Evolutionary conservation across 2,888 invertebrate genomes (phyloP).

Genomic region (Eledone cirrhosa): DNA sequence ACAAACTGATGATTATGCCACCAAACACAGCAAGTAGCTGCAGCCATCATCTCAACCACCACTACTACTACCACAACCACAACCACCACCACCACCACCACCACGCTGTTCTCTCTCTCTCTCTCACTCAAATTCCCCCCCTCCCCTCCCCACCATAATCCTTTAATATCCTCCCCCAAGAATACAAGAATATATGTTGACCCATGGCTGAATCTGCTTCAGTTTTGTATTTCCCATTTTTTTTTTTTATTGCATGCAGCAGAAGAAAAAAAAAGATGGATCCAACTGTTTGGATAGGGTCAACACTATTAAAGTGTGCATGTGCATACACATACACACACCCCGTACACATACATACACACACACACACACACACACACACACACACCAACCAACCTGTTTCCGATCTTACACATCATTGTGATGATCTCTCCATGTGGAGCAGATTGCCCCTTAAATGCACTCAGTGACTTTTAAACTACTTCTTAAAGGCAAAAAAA

Average conservation of each 20-base stretch:
- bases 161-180: background rate
- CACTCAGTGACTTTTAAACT: too few relatives aligned
- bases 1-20: conserved; percentile 1
- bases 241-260: too few relatives aligned
- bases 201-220: too few relatives aligned
- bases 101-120: background rate
- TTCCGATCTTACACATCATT: too few relatives aligned
- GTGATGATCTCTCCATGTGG: too few relatives aligned
- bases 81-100: background rate
- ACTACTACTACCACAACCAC: background rate
- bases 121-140: background rate
- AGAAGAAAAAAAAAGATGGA: too few relatives aligned
- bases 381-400: too few relatives aligned
- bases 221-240: too few relatives aligned
- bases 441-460: too few relatives aligned
- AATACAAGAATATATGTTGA: too few relatives aligned
- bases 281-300: too few relatives aligned
- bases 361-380: background rate
- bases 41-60: background rate
- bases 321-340: background rate
- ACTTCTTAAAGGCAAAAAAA: too few relatives aligned
- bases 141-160: conserved; percentile 1
- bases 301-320: background rate
- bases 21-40: background rate
- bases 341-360: background rate